Conservation (phyloP, 2,888 invertebrate genomes). For the Caradrina kadenii region DNA sequence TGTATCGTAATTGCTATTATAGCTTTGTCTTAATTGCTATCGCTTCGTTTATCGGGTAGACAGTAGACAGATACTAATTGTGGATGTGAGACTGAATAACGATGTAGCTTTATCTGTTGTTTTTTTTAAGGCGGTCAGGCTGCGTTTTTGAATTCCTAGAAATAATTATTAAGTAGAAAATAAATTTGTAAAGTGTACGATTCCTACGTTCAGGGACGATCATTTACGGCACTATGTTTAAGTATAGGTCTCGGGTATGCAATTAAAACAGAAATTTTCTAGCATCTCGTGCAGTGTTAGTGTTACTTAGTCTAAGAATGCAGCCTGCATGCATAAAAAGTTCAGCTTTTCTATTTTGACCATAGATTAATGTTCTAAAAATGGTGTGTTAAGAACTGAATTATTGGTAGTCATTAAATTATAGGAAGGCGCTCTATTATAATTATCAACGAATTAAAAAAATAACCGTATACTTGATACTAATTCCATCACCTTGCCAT, state of each 20-base stretch:
- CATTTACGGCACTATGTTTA: conserved; percentile 32
- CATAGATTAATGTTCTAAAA: not conserved
- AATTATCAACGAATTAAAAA: not conserved
- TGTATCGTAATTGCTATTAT: conserved; percentile 58
- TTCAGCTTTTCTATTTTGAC: too few species aligned
- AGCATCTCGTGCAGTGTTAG: conserved; percentile 3
- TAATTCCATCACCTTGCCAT: conserved; percentile 3
- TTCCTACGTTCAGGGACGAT: conserved; percentile 5
- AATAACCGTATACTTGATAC: conserved; percentile 1
- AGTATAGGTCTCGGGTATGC: conserved; percentile 25
- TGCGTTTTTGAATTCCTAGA: conserved; percentile 38
- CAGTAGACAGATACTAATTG: conserved; percentile 52
- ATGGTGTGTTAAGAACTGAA: not conserved
- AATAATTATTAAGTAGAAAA: conserved; percentile 24
- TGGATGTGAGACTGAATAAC: conserved; percentile 36
- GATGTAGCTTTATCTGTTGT: conserved; percentile 37
- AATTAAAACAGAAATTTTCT: conserved; percentile 48
- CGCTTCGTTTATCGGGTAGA: conserved; percentile 43
- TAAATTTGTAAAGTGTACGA: conserved; percentile 7
- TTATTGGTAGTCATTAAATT: not conserved
- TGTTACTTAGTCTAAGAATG: not conserved
- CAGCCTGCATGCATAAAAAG: too few species aligned
- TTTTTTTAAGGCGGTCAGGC: conserved; percentile 14
- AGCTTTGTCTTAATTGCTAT: conserved; percentile 63
- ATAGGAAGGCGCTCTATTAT: too few species aligned